A percentile compares a stretch with the other conserved stretches of the same genome.
Evolutionary conservation across 2,888 invertebrate genomes (phyloP).

Genomic region (Cremastobaeus sp.): DNA sequence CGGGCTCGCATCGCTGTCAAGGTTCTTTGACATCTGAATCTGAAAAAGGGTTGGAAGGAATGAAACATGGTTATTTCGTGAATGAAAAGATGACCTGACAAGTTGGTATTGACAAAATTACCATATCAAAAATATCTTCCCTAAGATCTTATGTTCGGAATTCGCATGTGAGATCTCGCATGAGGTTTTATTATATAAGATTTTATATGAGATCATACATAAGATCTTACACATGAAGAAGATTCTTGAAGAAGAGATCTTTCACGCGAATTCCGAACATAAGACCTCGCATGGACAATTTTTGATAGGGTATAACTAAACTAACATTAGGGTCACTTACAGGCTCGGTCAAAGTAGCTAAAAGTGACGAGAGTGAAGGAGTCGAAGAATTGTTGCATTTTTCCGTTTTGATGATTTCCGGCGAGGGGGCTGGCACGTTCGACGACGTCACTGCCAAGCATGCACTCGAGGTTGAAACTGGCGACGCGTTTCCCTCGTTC

Average conservation of each 20-base stretch:
- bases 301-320: slow-evolving; percentile 60
- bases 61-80: too few species aligned
- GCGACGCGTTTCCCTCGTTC: slow-evolving; percentile 48
- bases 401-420: slow-evolving; percentile 50
- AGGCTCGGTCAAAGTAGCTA: slow-evolving; percentile 65
- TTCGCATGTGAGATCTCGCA: too few species aligned
- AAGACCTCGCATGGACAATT: too few species aligned
- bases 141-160: too few species aligned
- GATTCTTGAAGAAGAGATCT: too few species aligned
- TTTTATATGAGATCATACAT: too few species aligned
- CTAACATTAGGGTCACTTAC: slow-evolving; percentile 66
- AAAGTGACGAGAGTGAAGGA: slow-evolving; percentile 66
- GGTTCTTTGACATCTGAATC: slow-evolving; percentile 65
- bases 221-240: too few species aligned
- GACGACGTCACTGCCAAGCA: slow-evolving; percentile 50
- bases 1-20: slow-evolving; percentile 85
- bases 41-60: slow-evolving; percentile 47
- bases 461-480: slow-evolving; percentile 48
- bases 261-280: too few species aligned
- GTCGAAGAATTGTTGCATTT: slow-evolving; percentile 48
- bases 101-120: too few species aligned
- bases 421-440: slow-evolving; percentile 39
- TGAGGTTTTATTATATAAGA: too few species aligned
- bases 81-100: too few species aligned
- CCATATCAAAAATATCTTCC: too few species aligned